phyloP scores from a whole-genome alignment of 2,797 vertebrate species.

The Balearica regulorum region DNA sequence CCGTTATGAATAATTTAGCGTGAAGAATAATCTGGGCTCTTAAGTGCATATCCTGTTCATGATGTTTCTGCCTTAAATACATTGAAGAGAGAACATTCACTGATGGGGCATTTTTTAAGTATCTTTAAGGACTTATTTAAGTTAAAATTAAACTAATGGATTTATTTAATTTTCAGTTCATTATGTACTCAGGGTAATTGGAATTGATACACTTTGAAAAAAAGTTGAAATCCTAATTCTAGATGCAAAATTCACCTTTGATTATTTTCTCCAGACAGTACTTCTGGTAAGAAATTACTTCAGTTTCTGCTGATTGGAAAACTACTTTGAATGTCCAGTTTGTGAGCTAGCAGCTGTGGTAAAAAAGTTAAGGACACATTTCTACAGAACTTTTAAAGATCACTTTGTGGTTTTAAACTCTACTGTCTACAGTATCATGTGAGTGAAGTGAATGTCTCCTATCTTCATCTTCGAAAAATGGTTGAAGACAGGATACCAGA shows the following conservation, averaged over 20 bases:
- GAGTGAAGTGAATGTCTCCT: not conserved
- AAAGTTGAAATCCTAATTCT: not conserved
- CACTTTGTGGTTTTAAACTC: not conserved
- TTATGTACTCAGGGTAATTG: constrained; percentile 15
- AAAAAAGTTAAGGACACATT: not conserved
- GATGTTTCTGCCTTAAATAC: not conserved
- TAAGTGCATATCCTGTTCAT: not conserved
- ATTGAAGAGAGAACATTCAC: not conserved
- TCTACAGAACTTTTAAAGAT: not conserved
- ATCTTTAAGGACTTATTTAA: constrained; percentile 24
- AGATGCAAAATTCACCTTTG: not conserved
- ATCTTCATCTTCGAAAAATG: not conserved
- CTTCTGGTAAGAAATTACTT: not conserved
- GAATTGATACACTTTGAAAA: constrained; percentile 10
- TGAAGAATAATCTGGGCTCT: not conserved
- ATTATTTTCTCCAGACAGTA: not conserved
- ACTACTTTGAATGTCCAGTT: not conserved
- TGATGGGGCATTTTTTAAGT: not conserved
- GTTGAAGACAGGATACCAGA: not conserved
- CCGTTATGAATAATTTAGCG: not conserved
- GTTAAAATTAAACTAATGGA: constrained; percentile 27
- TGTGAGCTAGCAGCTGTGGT: not conserved
- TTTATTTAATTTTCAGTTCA: constrained; percentile 41
- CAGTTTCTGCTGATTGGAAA: not conserved
- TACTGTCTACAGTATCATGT: not conserved